Percentiles rank a stretch among this genome's conserved stretches.
phyloP scores from a whole-genome alignment of 2,113 vertebrate genomes.

The Grammomys surdaster region DNA sequence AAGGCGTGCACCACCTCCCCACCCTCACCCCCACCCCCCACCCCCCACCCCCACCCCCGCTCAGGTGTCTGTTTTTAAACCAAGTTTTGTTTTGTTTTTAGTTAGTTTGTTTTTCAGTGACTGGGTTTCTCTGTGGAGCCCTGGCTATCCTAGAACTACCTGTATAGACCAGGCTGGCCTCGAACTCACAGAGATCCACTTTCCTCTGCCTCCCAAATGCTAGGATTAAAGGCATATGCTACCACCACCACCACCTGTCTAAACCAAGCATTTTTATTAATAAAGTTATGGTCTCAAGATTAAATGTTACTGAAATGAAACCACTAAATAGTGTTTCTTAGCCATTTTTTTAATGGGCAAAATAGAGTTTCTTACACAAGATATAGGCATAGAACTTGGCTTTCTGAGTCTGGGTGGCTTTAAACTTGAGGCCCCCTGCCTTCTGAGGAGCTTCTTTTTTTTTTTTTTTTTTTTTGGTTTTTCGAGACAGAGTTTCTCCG shows the following conservation, averaged over 20 bases:
- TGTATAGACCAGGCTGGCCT: neutral
- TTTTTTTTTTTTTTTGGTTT: too few species aligned
- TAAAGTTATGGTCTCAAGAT: slow-evolving; percentile 51
- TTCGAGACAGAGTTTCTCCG: too few species aligned
- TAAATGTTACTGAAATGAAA: slow-evolving; percentile 59
- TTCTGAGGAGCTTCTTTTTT: neutral
- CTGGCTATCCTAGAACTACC: neutral
- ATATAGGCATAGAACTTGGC: neutral
- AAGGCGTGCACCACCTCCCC: too few species aligned
- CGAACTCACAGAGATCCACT: neutral
- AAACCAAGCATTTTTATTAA: slow-evolving; percentile 38
- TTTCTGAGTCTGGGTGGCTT: neutral
- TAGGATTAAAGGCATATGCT: neutral
- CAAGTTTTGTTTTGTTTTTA: neutral
- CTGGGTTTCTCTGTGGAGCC: neutral
- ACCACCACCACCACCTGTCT: too few species aligned
- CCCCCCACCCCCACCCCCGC: too few species aligned
- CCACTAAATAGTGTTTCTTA: slow-evolving; percentile 22
- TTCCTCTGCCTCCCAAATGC: neutral
- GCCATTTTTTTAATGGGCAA: neutral
- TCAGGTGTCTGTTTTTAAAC: too few species aligned
- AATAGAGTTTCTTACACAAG: slow-evolving; percentile 6
- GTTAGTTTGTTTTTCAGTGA: too few species aligned
- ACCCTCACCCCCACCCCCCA: too few species aligned
- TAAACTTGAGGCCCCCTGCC: neutral